Evolutionary conservation across 1,140 invertebrate species (phyloP).

Genomic region (Belonocnema kinseyi): DNA sequence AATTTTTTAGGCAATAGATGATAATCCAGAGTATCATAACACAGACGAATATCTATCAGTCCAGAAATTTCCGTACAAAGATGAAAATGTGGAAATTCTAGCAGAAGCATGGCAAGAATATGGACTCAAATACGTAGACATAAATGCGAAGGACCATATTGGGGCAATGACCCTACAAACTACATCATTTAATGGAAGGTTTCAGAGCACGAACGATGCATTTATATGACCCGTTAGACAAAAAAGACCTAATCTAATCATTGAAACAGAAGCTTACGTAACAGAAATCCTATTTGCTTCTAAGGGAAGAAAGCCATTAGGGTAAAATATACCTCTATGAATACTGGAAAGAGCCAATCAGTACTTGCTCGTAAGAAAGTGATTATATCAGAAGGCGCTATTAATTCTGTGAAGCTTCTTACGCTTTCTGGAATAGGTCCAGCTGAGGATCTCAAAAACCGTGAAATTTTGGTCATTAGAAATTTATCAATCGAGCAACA

Average conservation of each 20-base stretch:
- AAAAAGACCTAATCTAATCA: conserved; percentile 74
- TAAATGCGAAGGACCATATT: too few species aligned
- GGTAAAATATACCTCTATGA: conserved; percentile 77
- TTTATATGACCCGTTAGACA: too few species aligned
- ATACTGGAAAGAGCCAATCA: conserved; percentile 69
- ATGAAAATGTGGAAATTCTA: too few species aligned
- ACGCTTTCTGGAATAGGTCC: conserved; percentile 79
- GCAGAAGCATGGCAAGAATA: too few species aligned
- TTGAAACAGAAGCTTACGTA: conserved; percentile 82
- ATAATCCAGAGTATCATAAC: too few species aligned
- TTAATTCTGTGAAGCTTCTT: conserved; percentile 77
- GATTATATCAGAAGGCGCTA: conserved; percentile 76
- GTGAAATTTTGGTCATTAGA: conserved; percentile 72
- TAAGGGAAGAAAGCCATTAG: conserved; percentile 80
- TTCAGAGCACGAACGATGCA: too few species aligned
- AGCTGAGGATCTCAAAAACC: conserved; percentile 68
- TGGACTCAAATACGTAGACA: too few species aligned
- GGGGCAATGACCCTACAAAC: too few species aligned
- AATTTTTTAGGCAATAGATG: too few species aligned
- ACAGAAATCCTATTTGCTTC: conserved; percentile 84
- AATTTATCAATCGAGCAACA: conserved; percentile 84
- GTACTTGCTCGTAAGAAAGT: conserved; percentile 80
- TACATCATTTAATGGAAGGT: too few species aligned
- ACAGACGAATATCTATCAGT: too few species aligned
- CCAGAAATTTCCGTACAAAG: too few species aligned